A percentile compares a stretch with the other conserved stretches of the same genome.
Conservation (phyloP, 2,113 vertebrate genomes). For the Myiagra hebetior region DNA sequence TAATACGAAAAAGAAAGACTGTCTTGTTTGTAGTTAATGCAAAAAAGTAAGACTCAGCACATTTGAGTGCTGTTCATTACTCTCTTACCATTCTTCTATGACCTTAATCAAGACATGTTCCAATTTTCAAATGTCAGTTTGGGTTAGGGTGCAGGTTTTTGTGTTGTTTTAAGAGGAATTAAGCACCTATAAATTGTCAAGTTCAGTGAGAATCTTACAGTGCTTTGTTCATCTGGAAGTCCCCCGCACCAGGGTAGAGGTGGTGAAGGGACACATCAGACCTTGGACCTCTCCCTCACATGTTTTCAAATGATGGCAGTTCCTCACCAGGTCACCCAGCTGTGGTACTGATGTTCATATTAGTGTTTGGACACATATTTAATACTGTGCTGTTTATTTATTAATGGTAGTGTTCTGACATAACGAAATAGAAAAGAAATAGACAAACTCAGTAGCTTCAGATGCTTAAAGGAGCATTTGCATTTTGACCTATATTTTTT, state of each 20-base stretch:
- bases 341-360: fast-evolving
- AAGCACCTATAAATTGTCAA: background rate
- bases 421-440: background rate
- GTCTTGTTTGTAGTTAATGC: background rate
- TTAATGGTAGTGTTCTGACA: background rate
- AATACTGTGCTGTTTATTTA: background rate
- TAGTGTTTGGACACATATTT: background rate
- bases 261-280: background rate
- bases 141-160: background rate
- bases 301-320: background rate
- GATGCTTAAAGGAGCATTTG: background rate
- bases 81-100: background rate
- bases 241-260: fast-evolving
- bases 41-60: constrained; percentile 6
- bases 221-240: background rate
- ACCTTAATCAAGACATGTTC: constrained; percentile 1
- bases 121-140: background rate
- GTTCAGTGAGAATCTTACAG: background rate
- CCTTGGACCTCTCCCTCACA: background rate
- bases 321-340: background rate
- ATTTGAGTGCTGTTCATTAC: background rate
- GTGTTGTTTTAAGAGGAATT: background rate
- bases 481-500: background rate
- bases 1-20: constrained; percentile 2
- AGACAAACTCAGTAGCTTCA: background rate